Evolutionary conservation across 2,888 invertebrate genomes (phyloP).

Genomic region (Pollenia angustigena): DNA sequence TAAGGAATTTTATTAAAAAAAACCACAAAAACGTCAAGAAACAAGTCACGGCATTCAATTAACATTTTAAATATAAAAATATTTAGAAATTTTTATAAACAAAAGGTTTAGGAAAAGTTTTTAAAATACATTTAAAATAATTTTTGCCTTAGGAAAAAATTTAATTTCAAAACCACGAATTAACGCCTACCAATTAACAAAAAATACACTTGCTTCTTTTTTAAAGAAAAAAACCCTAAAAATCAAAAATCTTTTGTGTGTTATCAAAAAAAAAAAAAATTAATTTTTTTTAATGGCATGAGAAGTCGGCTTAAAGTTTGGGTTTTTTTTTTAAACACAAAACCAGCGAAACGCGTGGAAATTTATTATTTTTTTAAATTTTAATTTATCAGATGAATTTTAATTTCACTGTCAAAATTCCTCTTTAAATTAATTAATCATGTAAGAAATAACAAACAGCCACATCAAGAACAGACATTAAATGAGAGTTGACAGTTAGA

Average conservation of each 20-base stretch:
- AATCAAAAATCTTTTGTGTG: too few species aligned
- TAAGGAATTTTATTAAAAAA: not conserved
- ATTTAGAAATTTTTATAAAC: not conserved
- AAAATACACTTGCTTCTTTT: not conserved
- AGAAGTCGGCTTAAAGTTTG: not conserved
- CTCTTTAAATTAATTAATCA: constrained; percentile 55
- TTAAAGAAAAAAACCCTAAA: not conserved
- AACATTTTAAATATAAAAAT: not conserved
- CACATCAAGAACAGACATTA: constrained; percentile 26
- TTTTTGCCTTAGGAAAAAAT: constrained; percentile 25
- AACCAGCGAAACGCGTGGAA: constrained; percentile 9
- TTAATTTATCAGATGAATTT: constrained; percentile 8
- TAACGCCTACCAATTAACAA: constrained; percentile 52
- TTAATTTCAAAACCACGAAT: constrained; percentile 43
- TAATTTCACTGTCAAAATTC: constrained; percentile 66
- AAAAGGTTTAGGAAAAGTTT: not conserved
- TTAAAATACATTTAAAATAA: too few species aligned
- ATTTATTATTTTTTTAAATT: not conserved
- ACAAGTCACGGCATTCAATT: not conserved
- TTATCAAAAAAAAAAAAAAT: too few species aligned
- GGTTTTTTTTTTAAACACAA: not conserved
- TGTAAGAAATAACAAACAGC: constrained; percentile 46
- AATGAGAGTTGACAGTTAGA: constrained; percentile 37
- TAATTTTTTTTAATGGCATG: not conserved
- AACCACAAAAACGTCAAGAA: too few species aligned